Percentiles rank a stretch among this genome's conserved stretches.
Evolutionary conservation across 2,888 invertebrate species (phyloP).

Genomic region (Danaus chrysippus): DNA sequence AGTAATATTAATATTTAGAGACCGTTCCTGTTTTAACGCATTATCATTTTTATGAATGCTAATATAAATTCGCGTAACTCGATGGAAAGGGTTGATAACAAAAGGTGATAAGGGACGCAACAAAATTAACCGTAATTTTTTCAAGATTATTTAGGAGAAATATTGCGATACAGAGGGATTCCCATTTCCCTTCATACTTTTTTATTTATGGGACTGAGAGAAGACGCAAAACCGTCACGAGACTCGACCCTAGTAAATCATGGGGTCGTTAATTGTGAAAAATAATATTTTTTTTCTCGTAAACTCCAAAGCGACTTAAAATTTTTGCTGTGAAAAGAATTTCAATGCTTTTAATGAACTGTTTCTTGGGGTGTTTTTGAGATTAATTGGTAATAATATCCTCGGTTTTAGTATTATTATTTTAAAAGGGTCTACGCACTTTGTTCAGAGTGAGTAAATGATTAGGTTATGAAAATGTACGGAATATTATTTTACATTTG

Average conservation of each 20-base stretch:
- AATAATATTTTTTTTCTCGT: slow-evolving; percentile 53
- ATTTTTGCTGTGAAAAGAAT: slow-evolving; percentile 47
- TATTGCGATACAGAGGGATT: slow-evolving; percentile 17
- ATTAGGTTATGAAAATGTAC: too few species aligned
- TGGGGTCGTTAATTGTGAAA: slow-evolving; percentile 61
- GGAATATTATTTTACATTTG: too few species aligned
- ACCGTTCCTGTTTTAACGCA: too few species aligned
- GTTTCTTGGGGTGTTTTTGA: slow-evolving; percentile 23
- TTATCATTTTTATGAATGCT: too few species aligned
- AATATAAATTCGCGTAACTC: background rate
- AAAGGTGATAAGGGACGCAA: background rate
- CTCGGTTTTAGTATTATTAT: slow-evolving; percentile 12
- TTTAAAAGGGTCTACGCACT: too few species aligned
- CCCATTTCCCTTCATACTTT: slow-evolving; percentile 45
- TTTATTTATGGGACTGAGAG: slow-evolving; percentile 55
- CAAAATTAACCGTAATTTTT: background rate
- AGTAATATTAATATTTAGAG: too few species aligned
- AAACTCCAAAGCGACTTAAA: slow-evolving; percentile 49
- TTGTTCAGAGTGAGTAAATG: slow-evolving; percentile 9
- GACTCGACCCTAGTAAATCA: slow-evolving; percentile 53
- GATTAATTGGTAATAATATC: slow-evolving; percentile 30
- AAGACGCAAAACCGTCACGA: slow-evolving; percentile 50
- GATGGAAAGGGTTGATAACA: background rate
- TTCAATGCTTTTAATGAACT: slow-evolving; percentile 44
- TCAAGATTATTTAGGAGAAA: background rate